Base-by-base conservation (phyloP, 2,797 vertebrate genomes). In the Botia almorhae region DNA sequence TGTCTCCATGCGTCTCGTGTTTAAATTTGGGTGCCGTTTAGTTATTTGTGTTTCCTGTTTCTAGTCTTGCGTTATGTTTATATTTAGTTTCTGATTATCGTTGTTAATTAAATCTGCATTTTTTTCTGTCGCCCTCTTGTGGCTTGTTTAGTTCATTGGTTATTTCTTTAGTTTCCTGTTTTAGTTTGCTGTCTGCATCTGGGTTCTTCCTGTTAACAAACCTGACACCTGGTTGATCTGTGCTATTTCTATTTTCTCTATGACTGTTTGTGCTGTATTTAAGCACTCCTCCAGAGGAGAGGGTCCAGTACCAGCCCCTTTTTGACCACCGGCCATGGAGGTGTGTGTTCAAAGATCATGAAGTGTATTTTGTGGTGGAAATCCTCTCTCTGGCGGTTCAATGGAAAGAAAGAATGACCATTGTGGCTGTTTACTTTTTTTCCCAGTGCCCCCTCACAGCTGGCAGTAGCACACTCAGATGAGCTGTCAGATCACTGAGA, bases 381-480 rank as follows among this genome's bases (percentile, higher is more conserved):
- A 96, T 96, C 95, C 94, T 93, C 93, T 92, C 90, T 81, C 90
- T 92, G 89, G 85, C 89, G 94, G 93, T 95, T 93, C 92, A 93
- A 90, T 92, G 93, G 92, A 90, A 94, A 94, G 89, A 90, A 90
- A 95, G 94, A 96, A 96, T 95, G 90, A 91, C 92, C 90, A 89
- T 90, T 90, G 91, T 88, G 91, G 83, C 88, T 94, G 94, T 96
- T 96, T 95, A 94, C 96, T 93, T 94, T 94, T 94, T 90, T 95
- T n/a, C 90, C 95, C 94, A 94, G 91, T 88, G 91, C 93, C 92
- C 90, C 81, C 83, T 92, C 93, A 88, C 94, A 93, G 93, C 92
- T 88, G 92, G 87, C 87, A 86, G 82, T 81, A 90, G 90, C 92
- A 93, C 88, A 90, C 93, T 95, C 92, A 95, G 93, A 94, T 94